A percentile compares a stretch with the other conserved stretches of the same genome.
Evolutionary conservation across 2,888 invertebrate species (phyloP).

Genomic region (Cosmorhoe ocellata): DNA sequence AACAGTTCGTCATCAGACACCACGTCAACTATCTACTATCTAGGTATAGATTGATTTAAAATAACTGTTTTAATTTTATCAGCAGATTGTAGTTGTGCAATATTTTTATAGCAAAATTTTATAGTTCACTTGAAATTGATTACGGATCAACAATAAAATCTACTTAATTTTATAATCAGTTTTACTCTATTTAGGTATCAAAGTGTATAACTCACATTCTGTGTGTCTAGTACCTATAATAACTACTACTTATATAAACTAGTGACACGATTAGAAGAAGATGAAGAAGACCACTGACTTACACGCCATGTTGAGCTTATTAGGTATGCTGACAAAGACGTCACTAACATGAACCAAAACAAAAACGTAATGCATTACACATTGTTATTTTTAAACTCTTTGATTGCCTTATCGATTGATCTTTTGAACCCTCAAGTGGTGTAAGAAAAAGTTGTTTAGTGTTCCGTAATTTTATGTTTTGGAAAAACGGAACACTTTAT

Average conservation of each 20-base stretch:
- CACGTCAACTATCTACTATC: background rate
- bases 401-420: constrained; percentile 60
- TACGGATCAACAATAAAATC: too few relatives aligned
- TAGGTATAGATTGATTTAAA: background rate
- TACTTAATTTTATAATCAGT: too few relatives aligned
- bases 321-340: constrained; percentile 18
- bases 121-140: background rate
- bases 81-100: constrained; percentile 10
- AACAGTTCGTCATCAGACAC: background rate
- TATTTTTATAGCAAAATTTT: constrained; percentile 5
- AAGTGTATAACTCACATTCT: too few relatives aligned
- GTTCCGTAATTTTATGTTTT: background rate
- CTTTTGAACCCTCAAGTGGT: constrained; percentile 57
- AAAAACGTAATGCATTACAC: constrained; percentile 42
- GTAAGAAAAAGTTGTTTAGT: constrained; percentile 41
- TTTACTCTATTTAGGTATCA: too few relatives aligned
- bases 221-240: too few relatives aligned
- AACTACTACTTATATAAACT: too few relatives aligned
- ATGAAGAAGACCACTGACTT: too few relatives aligned
- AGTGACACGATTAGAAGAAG: too few relatives aligned
- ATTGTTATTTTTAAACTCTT: constrained; percentile 56
- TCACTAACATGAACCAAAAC: constrained; percentile 35
- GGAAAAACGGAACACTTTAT: too few relatives aligned
- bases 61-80: constrained; percentile 2
- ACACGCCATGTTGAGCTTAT: too few relatives aligned